phyloP scores from a whole-genome alignment of 2,113 vertebrate genomes.

The Panthera leo region DNA sequence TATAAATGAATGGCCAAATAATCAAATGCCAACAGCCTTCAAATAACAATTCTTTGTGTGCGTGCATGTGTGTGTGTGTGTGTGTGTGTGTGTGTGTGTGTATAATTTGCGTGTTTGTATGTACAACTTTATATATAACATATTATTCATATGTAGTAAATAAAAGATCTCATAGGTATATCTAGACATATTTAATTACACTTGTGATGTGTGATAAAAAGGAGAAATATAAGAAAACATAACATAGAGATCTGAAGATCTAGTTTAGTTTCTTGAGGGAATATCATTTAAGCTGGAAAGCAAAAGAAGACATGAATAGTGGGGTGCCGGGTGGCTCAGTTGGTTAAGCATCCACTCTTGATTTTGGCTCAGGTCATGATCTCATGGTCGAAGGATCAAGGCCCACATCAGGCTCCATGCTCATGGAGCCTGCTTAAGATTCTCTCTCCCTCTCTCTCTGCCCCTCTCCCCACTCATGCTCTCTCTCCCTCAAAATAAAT shows the following conservation, averaged over 20 bases:
- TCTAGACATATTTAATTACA: not conserved
- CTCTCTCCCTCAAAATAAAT: too few species aligned
- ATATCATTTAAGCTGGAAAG: not conserved
- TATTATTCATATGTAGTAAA: not conserved
- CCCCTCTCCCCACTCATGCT: too few species aligned
- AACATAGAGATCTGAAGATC: not conserved
- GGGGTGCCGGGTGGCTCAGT: too few species aligned
- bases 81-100: too few species aligned
- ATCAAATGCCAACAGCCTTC: not conserved
- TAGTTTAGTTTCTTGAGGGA: not conserved
- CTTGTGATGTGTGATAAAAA: not conserved
- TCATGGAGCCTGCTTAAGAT: too few species aligned
- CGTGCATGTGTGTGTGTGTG: not conserved
- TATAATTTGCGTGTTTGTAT: not conserved
- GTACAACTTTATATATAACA: not conserved
- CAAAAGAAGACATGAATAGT: not conserved
- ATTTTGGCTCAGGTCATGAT: too few species aligned
- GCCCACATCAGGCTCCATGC: too few species aligned
- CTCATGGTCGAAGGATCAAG: too few species aligned
- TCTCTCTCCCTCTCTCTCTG: too few species aligned
- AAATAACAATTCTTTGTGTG: not conserved
- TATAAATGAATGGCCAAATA: not conserved
- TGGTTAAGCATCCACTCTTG: too few species aligned
- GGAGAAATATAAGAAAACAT: not conserved
- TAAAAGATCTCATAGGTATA: not conserved